A percentile compares a stretch with the other conserved stretches of the same genome.
These are phyloP conservation scores for Potorous gilbertii DNA, from an alignment of 2,797 vertebrate genomes.

Conservation along the genomic window DNA sequence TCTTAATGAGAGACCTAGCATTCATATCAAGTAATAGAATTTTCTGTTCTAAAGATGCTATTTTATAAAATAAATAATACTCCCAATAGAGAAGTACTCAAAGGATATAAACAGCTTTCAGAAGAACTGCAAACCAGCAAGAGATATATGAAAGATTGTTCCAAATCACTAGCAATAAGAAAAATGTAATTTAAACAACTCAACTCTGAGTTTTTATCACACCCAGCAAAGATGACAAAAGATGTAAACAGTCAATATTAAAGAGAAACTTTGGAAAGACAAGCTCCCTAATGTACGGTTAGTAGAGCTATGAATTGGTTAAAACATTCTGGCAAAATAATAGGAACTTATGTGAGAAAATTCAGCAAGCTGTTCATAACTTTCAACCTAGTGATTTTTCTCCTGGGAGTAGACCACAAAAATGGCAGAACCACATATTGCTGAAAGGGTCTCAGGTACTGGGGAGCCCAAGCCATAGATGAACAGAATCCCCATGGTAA, in stretches of 20 bases:
- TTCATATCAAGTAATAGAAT: background rate
- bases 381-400: background rate
- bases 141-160: background rate
- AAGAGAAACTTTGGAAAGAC: background rate
- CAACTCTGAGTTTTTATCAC: background rate
- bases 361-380: background rate
- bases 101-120: background rate
- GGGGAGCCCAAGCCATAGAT: background rate
- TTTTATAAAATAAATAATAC: background rate
- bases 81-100: background rate
- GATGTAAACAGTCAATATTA: background rate
- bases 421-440: background rate
- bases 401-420: background rate
- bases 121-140: background rate
- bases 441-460: background rate
- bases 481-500: background rate
- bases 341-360: background rate
- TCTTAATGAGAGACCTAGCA: background rate
- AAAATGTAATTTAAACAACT: background rate
- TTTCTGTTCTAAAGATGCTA: background rate
- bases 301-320: background rate
- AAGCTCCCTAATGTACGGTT: background rate
- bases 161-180: background rate
- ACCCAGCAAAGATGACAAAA: background rate
- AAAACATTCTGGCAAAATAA: background rate